Conservation (phyloP, 2,113 vertebrate species). For the Chaenocephalus aceratus region DNA sequence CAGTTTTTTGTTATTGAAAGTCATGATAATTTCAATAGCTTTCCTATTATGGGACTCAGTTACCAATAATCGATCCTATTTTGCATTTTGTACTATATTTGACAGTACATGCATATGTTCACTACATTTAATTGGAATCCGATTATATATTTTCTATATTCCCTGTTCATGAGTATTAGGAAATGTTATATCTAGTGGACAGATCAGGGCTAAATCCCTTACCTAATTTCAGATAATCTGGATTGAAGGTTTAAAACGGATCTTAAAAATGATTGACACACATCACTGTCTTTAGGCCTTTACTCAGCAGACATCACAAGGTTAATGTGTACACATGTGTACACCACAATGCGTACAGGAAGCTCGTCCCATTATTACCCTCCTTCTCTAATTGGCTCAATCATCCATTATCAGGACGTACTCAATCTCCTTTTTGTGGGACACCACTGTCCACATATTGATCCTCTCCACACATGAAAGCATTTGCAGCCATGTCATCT, state of each 20-base stretch:
- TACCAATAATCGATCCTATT: no score
- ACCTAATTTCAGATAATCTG: background rate
- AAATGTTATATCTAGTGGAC: background rate
- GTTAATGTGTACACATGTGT: constrained; percentile 21
- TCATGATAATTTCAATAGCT: no score
- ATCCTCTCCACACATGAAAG: constrained; percentile 26
- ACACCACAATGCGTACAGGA: background rate
- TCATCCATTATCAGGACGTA: constrained; percentile 33
- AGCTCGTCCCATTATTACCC: constrained; percentile 4
- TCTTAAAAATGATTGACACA: background rate
- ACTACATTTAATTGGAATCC: no score
- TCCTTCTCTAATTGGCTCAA: constrained; percentile 28
- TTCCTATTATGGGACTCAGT: no score
- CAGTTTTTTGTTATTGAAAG: no score
- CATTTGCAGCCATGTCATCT: constrained; percentile 35
- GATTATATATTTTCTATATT: no score
- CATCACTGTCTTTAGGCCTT: background rate
- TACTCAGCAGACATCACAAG: background rate
- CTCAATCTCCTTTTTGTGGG: constrained; percentile 42
- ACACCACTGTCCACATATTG: constrained; percentile 48
- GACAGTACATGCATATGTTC: no score
- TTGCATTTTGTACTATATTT: no score
- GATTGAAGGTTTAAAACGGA: background rate
- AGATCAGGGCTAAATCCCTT: background rate
- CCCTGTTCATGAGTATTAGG: no score